These are phyloP conservation scores for Panagrolaimus sp. DNA, from an alignment of 1,140 invertebrate genomes.

Conservation along the genomic window DNA sequence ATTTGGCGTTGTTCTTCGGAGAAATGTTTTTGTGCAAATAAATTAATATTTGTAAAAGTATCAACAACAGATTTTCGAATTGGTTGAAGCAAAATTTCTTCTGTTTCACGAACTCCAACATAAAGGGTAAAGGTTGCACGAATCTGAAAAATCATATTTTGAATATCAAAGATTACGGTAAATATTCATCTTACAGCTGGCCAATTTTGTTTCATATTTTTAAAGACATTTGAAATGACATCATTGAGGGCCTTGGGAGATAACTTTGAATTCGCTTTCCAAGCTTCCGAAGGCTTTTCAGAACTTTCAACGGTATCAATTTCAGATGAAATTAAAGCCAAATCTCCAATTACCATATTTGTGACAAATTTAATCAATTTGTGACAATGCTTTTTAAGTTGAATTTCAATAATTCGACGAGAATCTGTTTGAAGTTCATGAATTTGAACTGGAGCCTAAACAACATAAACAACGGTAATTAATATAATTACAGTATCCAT, in stretches of 20 bases:
- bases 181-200: conserved; percentile 36
- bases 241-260: conserved; percentile 43
- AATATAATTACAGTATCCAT: too few relatives aligned
- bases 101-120: conserved; percentile 54
- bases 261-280: conserved; percentile 22
- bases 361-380: conserved; percentile 40
- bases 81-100: conserved; percentile 55
- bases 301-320: conserved; percentile 29
- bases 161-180: background rate
- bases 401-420: conserved; percentile 50
- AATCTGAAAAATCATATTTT: conserved; percentile 37
- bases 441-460: conserved; percentile 55
- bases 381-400: conserved; percentile 50
- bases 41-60: conserved; percentile 38
- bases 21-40: conserved; percentile 45
- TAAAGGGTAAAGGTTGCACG: conserved; percentile 48
- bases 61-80: conserved; percentile 47
- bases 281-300: background rate
- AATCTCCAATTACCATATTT: conserved; percentile 36
- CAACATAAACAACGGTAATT: conserved; percentile 1
- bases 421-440: conserved; percentile 51
- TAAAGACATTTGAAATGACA: conserved; percentile 38
- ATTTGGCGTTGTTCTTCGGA: conserved; percentile 47
- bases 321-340: conserved; percentile 25
- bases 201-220: conserved; percentile 50